Evolutionary conservation across 2,113 vertebrate species (phyloP).

Genomic region (Oenanthe melanoleuca): DNA sequence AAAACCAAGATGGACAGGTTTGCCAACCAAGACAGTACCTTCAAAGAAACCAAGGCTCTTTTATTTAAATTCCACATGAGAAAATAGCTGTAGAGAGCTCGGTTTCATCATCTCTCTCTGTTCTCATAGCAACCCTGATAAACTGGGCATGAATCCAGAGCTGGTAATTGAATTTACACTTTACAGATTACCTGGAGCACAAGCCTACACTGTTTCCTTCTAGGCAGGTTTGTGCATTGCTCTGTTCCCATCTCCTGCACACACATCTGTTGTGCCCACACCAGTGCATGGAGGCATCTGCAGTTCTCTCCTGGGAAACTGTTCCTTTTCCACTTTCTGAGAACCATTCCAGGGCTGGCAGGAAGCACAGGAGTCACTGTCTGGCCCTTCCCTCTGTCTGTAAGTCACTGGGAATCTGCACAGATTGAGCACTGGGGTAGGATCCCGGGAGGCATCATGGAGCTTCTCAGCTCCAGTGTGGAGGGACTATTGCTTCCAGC

Average conservation of each 20-base stretch:
- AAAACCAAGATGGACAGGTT: neutral
- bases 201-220: neutral
- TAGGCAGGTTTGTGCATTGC: rapidly evolving
- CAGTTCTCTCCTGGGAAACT: neutral
- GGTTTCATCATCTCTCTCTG: neutral
- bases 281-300: neutral
- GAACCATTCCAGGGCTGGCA: neutral
- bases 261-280: rapidly evolving
- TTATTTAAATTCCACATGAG: neutral
- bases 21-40: neutral
- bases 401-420: neutral
- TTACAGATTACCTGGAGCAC: neutral
- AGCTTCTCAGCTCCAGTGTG: neutral
- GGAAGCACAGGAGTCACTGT: neutral
- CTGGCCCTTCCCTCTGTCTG: rapidly evolving
- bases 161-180: neutral
- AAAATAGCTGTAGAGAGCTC: neutral
- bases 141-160: neutral
- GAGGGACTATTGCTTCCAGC: neutral
- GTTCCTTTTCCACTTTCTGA: neutral
- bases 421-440: neutral
- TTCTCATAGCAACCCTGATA: neutral
- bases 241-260: neutral
- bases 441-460: neutral
- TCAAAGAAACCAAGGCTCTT: neutral